Evolutionary conservation across 2,797 vertebrate genomes (phyloP), one percentile per base, ranked within the genome.

Genomic region (Crypturellus tataupa): DNA sequence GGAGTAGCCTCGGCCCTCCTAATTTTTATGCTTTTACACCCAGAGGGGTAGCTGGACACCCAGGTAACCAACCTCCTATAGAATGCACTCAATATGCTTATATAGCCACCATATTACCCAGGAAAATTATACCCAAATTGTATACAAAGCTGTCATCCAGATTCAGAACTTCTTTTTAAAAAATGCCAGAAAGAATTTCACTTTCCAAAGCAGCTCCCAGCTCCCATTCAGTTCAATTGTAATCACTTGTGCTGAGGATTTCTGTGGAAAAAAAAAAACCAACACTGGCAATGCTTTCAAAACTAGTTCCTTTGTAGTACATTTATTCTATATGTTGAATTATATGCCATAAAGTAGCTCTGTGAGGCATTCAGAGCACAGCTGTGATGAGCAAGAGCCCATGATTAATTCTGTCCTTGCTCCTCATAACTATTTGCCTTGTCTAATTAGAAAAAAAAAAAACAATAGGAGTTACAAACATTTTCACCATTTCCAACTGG

Each of bases 401-500:
- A 42, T 90, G 64, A 92, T 96, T 97, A 98, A 97, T 97, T 96
- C 86, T 94, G 94, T 94, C 75, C 80, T 58, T 90, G 92, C 87
- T 94, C 88, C 95, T 96, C 94, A 93, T 85, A 92, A 88, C 94
- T 93, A 94, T 64, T 96, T 96, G 91, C 94, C 87, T 95, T 90
- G 80, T 95, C 71, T 89, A 94, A 95, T 92, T 92, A 96, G 93
- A 81, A 63, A 80, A 49, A 80, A 49, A 49, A 80, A 91, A 97
- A 95, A 98, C 96, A 96, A 96, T 96, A 83, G 95, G 93, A 95
- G 96, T 97, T 97, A 94, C 95, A 98, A 96, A 97, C 96, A 97
- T 96, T 91, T 96, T 89, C 88, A 89, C 95, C 96, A 97, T 95
- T 92, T 96, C 87, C 95, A 85, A 64, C 4, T 91, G 94, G 94